Evolutionary conservation across 2,113 vertebrate species (phyloP), one percentile per base, ranked within the genome.

Genomic region (Oenanthe oenanthe): DNA sequence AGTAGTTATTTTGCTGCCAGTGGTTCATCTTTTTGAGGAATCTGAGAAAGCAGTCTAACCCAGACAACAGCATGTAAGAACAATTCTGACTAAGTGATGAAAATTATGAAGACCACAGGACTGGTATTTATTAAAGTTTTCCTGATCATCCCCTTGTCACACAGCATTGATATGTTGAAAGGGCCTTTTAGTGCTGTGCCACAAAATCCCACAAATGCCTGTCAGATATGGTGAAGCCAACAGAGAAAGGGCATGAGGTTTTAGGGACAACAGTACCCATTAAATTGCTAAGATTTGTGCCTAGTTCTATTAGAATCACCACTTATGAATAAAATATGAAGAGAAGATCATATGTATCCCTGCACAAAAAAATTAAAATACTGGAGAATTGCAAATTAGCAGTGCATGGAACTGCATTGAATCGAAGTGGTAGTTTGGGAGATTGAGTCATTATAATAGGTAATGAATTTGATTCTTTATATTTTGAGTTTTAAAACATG

Each of bases 101-200:
- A 72, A 88, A 57, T 40, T 13, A 61, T 28, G 36, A 66, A 65
- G 73, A 48, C 3, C 5, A 3, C 15, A 58, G 11, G 6, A 57
- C 4, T 18, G 18, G 1, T 66, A 48, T 61, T 72, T 61, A n/a
- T 29, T 36, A 36, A 51, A 72, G 32, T 17, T 58, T 40, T 80
- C 17, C 47, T 47, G 56, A 83, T 2, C 18, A 53, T 58, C 6
- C 4, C 11, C 57, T 61, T 0, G 2, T 61, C 58, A 42, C 6
- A n/a, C 6, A 57, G 5, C 2, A 73, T 24, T 45, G n/a, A 17
- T 22, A 4, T 18, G 9, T 53, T 93, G 42, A 36, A 85, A 83
- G 10, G 1, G 4, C 53, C 42, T 0, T 1, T 57, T 19, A 13
- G 14, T 48, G 15, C 4, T 82, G 18, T 48, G 17, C 11, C n/a